Percentiles rank a stretch among this genome's conserved stretches.
Evolutionary conservation across 2,888 invertebrate species (phyloP).

Genomic region (Trachelus iudaicus): DNA sequence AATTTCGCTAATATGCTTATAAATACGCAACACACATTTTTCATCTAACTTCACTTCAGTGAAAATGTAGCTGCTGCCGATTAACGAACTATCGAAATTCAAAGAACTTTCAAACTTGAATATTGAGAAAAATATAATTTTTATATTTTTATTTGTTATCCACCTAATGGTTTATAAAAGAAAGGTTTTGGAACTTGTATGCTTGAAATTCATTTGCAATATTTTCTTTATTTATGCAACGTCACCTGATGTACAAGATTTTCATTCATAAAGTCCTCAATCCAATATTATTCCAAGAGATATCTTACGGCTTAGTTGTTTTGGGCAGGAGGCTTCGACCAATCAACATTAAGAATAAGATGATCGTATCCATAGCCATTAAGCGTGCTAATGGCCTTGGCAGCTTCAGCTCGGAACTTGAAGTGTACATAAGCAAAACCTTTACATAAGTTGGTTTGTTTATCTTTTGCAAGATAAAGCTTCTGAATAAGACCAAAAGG

Average conservation of each 20-base stretch:
- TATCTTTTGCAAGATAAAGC: conserved; percentile 95
- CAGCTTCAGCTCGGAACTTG: conserved; percentile 90
- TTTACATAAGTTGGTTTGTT: conserved; percentile 86
- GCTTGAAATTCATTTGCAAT: not conserved
- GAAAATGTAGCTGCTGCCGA: too few relatives aligned
- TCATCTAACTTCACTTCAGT: too few relatives aligned
- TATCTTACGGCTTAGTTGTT: conserved; percentile 38
- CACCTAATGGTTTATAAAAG: not conserved
- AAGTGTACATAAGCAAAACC: conserved; percentile 99
- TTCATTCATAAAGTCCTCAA: not conserved
- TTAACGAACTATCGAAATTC: not conserved
- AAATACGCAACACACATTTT: too few relatives aligned
- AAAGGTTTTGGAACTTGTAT: not conserved
- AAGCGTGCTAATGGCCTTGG: conserved; percentile 87
- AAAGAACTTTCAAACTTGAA: conserved; percentile 10
- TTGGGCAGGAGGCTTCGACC: conserved; percentile 86
- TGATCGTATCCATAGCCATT: conserved; percentile 98
- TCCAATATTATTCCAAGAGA: not conserved
- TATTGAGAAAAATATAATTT: not conserved
- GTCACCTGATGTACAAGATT: not conserved
- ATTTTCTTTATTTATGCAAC: not conserved
- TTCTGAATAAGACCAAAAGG: conserved; percentile 94
- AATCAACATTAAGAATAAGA: conserved; percentile 97
- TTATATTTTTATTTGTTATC: not conserved
- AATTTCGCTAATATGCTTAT: too few relatives aligned